Base-by-base conservation (phyloP, 2,888 invertebrate genomes). In the Aporophyla nigra region DNA sequence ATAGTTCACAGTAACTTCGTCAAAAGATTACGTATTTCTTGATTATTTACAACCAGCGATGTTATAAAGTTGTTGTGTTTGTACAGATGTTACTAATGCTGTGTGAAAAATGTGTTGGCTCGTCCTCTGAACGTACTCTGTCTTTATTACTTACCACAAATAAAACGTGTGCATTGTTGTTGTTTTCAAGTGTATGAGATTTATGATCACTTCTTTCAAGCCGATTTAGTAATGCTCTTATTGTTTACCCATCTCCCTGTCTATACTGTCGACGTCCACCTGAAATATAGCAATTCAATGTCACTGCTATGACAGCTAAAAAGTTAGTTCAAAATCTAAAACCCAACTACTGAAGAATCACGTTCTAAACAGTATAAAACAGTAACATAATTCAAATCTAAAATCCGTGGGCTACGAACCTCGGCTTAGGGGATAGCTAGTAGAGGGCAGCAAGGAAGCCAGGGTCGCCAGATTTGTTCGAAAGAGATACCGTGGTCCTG, bases 51-150 rank as follows among this genome's bases (percentile, higher is more conserved):
- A 19, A 40, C 33, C 16, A 56, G 56, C 70, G 46, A 27, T 24
- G 10, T 9, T 46, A 56, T 46, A 14, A 21, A 71, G 43, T 40
- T 24, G 19, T 21, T 69, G 49, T 83, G 80, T 83, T 83, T 83
- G 43, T 2, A 67, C 82, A 79, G 83, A 33, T 73, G 83, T 21
- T 61, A 46, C 70, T 56, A 51, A 70, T 56, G 49, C 43, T 27
- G 43, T 63, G 58, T 71, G 75, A 71, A 72, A 62, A 73, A 76
- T 72, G 0, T 62, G 65, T 66, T 65, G 24, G 40, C 33, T 56
- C 63, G 83, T 58, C 84, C 80, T 80, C 63, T 61, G 49, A 53
- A 19, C 65, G 75, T 68, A 61, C 62, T 63, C 67, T 19, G 40
- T 1, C 9, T 66, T 56, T 59, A 49, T 80, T 54, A 51, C 43